Conservation (phyloP, 2,797 vertebrate species). For the Onychomys arenicola region DNA sequence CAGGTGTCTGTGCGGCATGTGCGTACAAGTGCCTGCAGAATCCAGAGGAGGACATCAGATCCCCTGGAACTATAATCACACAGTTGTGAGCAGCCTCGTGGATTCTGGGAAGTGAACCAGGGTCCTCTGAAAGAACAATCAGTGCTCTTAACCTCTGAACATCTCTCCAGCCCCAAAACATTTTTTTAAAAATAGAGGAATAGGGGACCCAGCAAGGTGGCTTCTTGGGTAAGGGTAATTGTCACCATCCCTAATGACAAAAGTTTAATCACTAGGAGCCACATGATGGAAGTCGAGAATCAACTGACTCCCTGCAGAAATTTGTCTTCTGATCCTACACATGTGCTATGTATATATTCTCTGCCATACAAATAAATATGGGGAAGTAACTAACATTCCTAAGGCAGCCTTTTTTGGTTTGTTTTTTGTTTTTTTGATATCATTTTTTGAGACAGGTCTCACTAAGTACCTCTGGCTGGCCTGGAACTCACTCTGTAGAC, state of each 20-base stretch:
- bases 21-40: no score
- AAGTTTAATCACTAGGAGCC: not conserved
- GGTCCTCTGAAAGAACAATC: no score
- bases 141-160: no score
- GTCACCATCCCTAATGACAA: not conserved
- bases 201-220: not conserved
- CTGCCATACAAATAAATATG: not conserved
- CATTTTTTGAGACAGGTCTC: not conserved
- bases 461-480: not conserved
- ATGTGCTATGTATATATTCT: not conserved
- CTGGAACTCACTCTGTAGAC: not conserved
- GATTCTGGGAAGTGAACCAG: no score
- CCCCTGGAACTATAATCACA: no score
- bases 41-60: no score
- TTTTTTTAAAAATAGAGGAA: not conserved
- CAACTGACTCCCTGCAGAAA: not conserved
- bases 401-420: not conserved
- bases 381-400: not conserved
- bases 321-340: not conserved
- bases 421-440: not conserved
- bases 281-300: not conserved
- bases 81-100: no score
- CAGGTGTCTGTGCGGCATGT: no score
- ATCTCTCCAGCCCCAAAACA: no score
- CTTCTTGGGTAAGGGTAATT: not conserved